Percentiles rank a stretch among this genome's conserved stretches.
These are phyloP conservation scores for Trypoxylon attenuatum DNA, from an alignment of 2,888 invertebrate species.

Conservation along the genomic window DNA sequence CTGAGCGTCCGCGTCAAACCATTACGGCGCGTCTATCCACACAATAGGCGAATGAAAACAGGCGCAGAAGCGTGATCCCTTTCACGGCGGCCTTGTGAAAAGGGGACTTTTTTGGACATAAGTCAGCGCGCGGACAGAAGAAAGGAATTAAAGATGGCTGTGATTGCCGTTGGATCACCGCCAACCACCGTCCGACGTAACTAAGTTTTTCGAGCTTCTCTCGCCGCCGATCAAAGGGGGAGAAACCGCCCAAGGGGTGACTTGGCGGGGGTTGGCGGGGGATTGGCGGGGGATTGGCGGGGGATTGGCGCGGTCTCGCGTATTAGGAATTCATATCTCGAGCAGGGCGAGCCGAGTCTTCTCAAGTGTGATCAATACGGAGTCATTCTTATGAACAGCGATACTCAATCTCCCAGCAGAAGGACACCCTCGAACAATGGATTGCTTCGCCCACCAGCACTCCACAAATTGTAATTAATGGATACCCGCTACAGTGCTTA, in stretches of 20 bases:
- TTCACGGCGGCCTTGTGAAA: conserved; percentile 23
- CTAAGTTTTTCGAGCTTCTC: conserved; percentile 61
- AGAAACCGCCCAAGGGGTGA: no score
- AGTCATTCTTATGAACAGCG: conserved; percentile 66
- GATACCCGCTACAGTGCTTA: background rate
- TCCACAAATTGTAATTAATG: conserved; percentile 16
- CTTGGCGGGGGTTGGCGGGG: conserved; percentile 24
- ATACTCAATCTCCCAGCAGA: conserved; percentile 62
- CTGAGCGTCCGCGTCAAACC: background rate
- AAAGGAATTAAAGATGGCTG: conserved; percentile 67
- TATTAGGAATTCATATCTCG: conserved; percentile 72
- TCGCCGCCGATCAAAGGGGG: conserved; percentile 52
- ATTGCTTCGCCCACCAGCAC: background rate
- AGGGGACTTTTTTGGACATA: conserved; percentile 52
- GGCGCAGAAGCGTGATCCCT: conserved; percentile 10
- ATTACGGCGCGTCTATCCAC: background rate
- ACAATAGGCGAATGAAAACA: background rate
- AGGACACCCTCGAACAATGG: conserved; percentile 3
- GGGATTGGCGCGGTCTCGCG: conserved; percentile 30
- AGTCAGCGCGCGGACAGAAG: conserved; percentile 62
- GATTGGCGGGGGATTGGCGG: conserved; percentile 12
- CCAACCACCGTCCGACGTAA: conserved; percentile 62
- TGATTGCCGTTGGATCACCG: conserved; percentile 66
- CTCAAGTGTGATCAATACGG: conserved; percentile 70
- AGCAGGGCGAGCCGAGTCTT: conserved; percentile 36